Evolutionary conservation across 2,888 invertebrate genomes (phyloP).

Genomic region (Blomia tropicalis): DNA sequence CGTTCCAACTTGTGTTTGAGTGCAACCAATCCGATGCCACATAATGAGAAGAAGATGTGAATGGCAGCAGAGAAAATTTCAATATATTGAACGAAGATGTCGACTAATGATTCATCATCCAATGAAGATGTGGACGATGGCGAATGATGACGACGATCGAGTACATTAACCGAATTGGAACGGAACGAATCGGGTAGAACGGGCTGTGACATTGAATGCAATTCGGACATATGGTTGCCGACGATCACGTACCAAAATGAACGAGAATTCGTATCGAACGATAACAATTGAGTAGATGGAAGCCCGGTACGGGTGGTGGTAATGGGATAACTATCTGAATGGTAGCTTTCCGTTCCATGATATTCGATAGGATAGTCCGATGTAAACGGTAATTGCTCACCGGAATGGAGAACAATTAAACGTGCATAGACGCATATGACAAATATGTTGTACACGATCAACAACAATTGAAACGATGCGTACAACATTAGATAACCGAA

Average conservation of each 20-base stretch:
- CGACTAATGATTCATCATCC: not conserved
- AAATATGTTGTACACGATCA: conserved; percentile 15
- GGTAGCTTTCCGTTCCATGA: not conserved
- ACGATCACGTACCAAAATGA: conserved; percentile 14
- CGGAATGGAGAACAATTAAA: not conserved
- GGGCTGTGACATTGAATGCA: not conserved
- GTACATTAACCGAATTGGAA: not conserved
- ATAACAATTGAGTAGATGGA: not conserved
- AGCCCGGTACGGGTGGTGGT: not conserved
- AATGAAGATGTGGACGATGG: not conserved
- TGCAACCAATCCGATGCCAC: not conserved
- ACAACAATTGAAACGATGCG: not conserved
- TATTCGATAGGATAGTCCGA: not conserved
- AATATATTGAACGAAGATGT: conserved; percentile 2
- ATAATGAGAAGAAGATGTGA: not conserved
- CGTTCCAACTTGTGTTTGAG: not conserved
- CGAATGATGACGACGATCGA: not conserved
- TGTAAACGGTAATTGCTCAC: not conserved
- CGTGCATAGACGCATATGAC: conserved; percentile 3
- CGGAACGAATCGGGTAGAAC: not conserved
- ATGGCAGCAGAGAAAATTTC: not conserved
- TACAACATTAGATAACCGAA: conserved; percentile 6
- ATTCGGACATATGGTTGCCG: not conserved
- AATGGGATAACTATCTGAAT: not conserved
- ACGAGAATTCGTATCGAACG: conserved; percentile 6